A percentile compares a stretch with the other conserved stretches of the same genome.
These are phyloP conservation scores for Yoshiicerus persimilis DNA, from an alignment of 1,140 invertebrate genomes.

Conservation along the genomic window DNA sequence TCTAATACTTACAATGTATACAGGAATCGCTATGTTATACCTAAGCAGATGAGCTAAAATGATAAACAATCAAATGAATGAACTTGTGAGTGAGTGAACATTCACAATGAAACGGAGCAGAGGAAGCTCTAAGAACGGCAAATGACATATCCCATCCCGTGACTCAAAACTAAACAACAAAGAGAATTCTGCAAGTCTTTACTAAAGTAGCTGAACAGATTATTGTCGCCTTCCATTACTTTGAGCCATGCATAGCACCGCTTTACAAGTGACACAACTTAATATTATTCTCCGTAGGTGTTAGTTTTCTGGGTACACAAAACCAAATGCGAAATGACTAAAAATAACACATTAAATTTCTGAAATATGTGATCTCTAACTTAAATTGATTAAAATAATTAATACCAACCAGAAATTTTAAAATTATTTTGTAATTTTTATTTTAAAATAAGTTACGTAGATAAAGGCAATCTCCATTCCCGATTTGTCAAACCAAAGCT, in stretches of 20 bases:
- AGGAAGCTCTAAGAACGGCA: constrained; percentile 3
- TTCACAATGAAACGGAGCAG: background rate
- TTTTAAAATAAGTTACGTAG: no score
- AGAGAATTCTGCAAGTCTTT: background rate
- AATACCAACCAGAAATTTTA: no score
- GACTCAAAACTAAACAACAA: background rate
- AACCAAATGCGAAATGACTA: background rate
- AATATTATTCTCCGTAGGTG: background rate
- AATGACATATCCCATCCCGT: constrained; percentile 13
- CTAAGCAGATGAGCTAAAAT: background rate
- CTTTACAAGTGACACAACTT: background rate
- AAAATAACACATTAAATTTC: no score
- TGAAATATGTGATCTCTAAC: no score
- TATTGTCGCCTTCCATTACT: background rate
- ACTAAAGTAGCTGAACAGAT: background rate
- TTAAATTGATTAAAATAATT: no score
- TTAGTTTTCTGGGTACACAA: background rate
- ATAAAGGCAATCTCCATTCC: no score
- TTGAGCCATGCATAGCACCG: no score
- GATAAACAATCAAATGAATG: background rate
- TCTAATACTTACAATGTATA: background rate
- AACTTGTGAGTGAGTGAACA: constrained; percentile 13
- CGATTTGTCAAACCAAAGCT: no score
- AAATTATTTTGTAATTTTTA: no score
- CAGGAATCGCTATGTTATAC: background rate